A percentile compares a stretch with the other conserved stretches of the same genome.
Conservation (phyloP, 2,113 vertebrate genomes). For the Lota lota region DNA sequence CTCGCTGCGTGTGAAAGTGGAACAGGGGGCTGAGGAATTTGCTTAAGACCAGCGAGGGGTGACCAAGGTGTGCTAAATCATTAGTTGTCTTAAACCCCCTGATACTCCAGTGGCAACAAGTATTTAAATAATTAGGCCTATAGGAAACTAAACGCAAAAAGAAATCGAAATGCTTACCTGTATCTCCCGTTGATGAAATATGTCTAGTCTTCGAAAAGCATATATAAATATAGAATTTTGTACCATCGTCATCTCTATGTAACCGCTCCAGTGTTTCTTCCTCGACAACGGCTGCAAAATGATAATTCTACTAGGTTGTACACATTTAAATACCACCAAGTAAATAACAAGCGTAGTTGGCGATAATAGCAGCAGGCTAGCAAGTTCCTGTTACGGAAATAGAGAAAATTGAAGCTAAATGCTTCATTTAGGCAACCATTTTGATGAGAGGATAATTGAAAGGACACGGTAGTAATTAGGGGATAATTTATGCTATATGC, state of each 20-base stretch:
- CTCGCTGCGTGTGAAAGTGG: conserved; percentile 77
- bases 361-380: conserved; percentile 99
- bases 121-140: no score
- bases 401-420: conserved; percentile 99
- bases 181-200: neutral
- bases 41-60: conserved; percentile 76
- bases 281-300: conserved; percentile 85
- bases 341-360: conserved; percentile 97
- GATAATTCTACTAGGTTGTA: conserved; percentile 90
- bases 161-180: neutral
- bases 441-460: conserved; percentile 99
- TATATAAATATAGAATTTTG: neutral
- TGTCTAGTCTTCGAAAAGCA: no score
- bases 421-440: conserved; percentile 99
- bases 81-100: no score
- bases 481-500: conserved; percentile 99
- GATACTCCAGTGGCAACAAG: no score
- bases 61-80: conserved; percentile 33
- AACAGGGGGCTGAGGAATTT: conserved; percentile 57
- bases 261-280: conserved; percentile 59
- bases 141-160: no score
- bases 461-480: conserved; percentile 99
- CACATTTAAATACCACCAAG: conserved; percentile 97
- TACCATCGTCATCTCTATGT: conserved; percentile 15
- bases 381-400: conserved; percentile 98